Percentiles rank a stretch among this genome's conserved stretches.
These are phyloP conservation scores for Cryptus armator DNA, from an alignment of 2,888 invertebrate species.

Conservation along the genomic window DNA sequence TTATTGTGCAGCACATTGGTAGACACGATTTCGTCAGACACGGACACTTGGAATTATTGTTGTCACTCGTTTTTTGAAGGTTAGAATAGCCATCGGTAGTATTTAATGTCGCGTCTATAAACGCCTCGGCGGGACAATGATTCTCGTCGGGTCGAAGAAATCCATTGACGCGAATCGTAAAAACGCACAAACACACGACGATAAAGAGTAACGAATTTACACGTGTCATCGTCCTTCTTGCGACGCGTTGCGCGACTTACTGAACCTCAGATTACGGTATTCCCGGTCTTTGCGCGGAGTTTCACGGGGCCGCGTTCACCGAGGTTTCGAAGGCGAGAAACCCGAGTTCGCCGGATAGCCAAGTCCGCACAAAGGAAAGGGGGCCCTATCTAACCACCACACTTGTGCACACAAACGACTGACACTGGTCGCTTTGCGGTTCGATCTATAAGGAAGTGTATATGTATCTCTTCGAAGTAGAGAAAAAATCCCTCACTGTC, in stretches of 20 bases:
- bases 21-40: conserved; percentile 66
- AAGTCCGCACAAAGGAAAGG: conserved; percentile 19
- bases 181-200: background rate
- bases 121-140: conserved; percentile 46
- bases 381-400: background rate
- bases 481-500: too few species aligned
- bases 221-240: conserved; percentile 14
- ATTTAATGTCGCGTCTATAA: conserved; percentile 1
- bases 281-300: too few species aligned
- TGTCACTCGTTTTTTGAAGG: background rate
- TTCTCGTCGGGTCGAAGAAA: conserved; percentile 47
- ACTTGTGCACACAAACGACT: background rate
- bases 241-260: conserved; percentile 36
- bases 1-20: conserved; percentile 74
- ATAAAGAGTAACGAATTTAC: background rate
- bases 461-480: too few species aligned
- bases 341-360: background rate
- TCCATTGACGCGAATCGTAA: background rate
- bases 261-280: conserved; percentile 1
- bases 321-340: too few species aligned
- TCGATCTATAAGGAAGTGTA: too few species aligned
- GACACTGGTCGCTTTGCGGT: background rate
- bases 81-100: background rate
- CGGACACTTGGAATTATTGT: conserved; percentile 62
- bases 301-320: too few species aligned